These are phyloP conservation scores for Catalaphyllia jardinei DNA, from an alignment of 64 coral and sea anemone genomes.

Conservation along the genomic window DNA sequence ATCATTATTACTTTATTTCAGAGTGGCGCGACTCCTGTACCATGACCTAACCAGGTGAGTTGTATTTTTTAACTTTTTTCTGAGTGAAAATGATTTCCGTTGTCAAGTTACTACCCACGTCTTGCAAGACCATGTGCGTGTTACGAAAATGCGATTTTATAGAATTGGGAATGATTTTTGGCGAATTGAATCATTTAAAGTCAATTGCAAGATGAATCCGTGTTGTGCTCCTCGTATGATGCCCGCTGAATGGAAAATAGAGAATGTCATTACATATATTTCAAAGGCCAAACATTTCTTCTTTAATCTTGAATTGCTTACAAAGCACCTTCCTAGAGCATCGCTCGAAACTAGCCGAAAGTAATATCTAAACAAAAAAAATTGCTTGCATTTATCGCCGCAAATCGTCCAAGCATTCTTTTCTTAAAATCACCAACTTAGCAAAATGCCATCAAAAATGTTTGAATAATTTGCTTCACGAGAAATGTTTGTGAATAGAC, in stretches of 20 bases:
- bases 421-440: not conserved
- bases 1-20: too few species aligned
- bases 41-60: too few species aligned
- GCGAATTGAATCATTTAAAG: too few species aligned
- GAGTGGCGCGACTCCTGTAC: too few species aligned
- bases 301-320: too few species aligned
- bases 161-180: too few species aligned
- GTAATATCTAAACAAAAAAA: not conserved
- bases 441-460: not conserved
- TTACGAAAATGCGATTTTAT: too few species aligned
- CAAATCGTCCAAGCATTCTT: not conserved
- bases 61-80: not conserved
- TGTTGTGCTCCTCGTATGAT: too few species aligned
- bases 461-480: not conserved
- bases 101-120: not conserved
- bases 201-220: too few species aligned
- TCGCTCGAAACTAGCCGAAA: not conserved
- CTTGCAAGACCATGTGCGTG: not conserved
- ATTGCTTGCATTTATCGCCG: not conserved
- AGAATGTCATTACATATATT: too few species aligned
- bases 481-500: not conserved
- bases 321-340: not conserved
- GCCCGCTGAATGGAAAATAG: too few species aligned
- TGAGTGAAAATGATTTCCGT: not conserved
- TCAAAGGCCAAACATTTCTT: too few species aligned